Base-by-base conservation (phyloP, 2,113 vertebrate species). In the Otocyon megalotis region DNA sequence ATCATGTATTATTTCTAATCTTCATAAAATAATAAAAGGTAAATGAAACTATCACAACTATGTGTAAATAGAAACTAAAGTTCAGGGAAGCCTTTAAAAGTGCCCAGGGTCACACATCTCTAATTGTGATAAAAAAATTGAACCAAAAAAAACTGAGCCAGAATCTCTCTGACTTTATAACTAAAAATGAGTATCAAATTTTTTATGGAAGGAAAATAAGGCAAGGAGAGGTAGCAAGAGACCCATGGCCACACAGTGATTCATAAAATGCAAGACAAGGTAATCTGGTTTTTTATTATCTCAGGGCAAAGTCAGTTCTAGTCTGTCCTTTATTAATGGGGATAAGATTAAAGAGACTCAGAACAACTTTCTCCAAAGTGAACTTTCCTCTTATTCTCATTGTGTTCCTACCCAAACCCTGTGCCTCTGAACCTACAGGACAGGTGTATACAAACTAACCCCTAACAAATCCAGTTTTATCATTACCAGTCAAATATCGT, bases 71-170 rank as follows among this genome's bases (percentile, higher is more conserved):
- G 50, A 72, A 95, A 87, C 12, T 67, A 35, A 90, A 76, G 4
- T 85, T 93, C 2, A 85, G 20, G 20, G 89, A 96, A 72, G 5
- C 71, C 91, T 86, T 77, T 30, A 69, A 69, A 95, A 72, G 35
- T 93, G 11, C 17, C 8, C 3, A 67, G 12, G n/a, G 17, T 4
- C 26, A 58, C 19, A 14, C 11, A 80, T 92, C n/a, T 77, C 11
- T 83, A 93, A 30, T 76, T 50, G 14, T 28, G 74, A 50, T 76
- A 8, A 28, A 48, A 76, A 71, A 76, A 48, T 76, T 50, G 24
- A 76, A 14, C 72, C 43, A 76, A 16, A 13, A 76, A 76, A 76
- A 88, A 79, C 3, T 85, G 7, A 89, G 5, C 10, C 35, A 90
- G 8, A 0, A 63, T 62, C 3, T 93, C 37, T 88, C 19, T 89